Base-by-base conservation (phyloP, 2,888 invertebrate species). In the Hydrotaea cyrtoneurina region DNA sequence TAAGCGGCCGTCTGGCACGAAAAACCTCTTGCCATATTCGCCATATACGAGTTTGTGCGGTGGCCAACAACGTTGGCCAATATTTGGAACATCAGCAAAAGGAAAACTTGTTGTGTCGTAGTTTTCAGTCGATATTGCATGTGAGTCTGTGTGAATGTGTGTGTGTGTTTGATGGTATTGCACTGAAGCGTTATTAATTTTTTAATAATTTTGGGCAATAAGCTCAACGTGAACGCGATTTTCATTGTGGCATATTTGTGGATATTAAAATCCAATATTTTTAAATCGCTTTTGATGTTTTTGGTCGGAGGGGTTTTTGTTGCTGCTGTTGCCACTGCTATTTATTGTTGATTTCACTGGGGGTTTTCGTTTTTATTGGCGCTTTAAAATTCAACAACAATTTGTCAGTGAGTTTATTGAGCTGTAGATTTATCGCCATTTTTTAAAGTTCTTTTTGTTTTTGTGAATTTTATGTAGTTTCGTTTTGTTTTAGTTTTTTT, bases 181-280 rank as follows among this genome's bases (percentile, higher is more conserved):
- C 88, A 87, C 83, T 87, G 87, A 85, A 86, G 86, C 88, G 85
- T 86, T 87, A 87, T 87, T 88, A 87, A 88, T 88, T 87, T 88
- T 88, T 87, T 87, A 88, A 87, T 87, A 83, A 86, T 86, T 86
- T 82, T 78, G 75, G 57, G 57, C 36, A 83, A 86, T 86, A 86
- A 82, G 76, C 80, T 62, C 62, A 76, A 31, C 31, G 26, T 76
- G 39, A 72, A 76, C 50, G 59, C 62, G 76, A 80, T 80, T 72
- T 76, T 64, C 23, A 71, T 23, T 62, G 71, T 62, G 57, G 55
- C 76, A 39, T 76, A 62, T 76, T 80, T 80, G 72, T 26, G 80
- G 80, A 71, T 46, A 76, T 76, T 76, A 72, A 80, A 80, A 72
- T 36, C 36, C 71, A 76, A 76, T 80, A 72, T 71, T 39, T 76